These are phyloP conservation scores for Eristalinus sepulchralis DNA, from an alignment of 2,888 invertebrate genomes.

Conservation along the genomic window DNA sequence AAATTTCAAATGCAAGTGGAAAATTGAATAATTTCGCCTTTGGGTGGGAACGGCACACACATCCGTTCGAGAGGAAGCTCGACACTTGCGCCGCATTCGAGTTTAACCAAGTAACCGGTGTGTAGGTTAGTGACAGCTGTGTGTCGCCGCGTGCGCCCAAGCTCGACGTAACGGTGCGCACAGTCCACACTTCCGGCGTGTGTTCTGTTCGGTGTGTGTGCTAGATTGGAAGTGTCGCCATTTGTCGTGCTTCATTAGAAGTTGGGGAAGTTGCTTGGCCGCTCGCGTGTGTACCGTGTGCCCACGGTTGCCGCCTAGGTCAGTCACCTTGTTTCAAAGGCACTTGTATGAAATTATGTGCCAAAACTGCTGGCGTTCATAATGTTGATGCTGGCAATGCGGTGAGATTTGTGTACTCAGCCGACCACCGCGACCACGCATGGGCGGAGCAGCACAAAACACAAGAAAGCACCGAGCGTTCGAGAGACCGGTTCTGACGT, in stretches of 20 bases:
- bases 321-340: background rate
- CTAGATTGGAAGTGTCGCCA: constrained; percentile 27
- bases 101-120: constrained; percentile 1
- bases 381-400: constrained; percentile 5
- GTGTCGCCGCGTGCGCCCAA: constrained; percentile 15
- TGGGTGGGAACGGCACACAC: constrained; percentile 26
- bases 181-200: constrained; percentile 58
- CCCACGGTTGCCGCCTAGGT: background rate
- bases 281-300: background rate
- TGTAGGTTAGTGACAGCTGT: constrained; percentile 39
- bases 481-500: background rate
- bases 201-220: background rate
- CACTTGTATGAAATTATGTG: background rate
- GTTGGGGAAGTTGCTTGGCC: background rate
- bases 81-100: background rate
- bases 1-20: constrained; percentile 32
- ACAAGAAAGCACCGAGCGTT: background rate
- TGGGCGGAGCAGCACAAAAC: background rate
- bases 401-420: background rate
- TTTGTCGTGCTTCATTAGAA: constrained; percentile 28
- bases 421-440: constrained; percentile 25
- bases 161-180: background rate
- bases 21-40: constrained; percentile 35
- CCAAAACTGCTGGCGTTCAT: constrained; percentile 1
- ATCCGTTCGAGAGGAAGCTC: constrained; percentile 47